Conservation (phyloP, 2,888 invertebrate genomes). For the Trimorus sp. region DNA sequence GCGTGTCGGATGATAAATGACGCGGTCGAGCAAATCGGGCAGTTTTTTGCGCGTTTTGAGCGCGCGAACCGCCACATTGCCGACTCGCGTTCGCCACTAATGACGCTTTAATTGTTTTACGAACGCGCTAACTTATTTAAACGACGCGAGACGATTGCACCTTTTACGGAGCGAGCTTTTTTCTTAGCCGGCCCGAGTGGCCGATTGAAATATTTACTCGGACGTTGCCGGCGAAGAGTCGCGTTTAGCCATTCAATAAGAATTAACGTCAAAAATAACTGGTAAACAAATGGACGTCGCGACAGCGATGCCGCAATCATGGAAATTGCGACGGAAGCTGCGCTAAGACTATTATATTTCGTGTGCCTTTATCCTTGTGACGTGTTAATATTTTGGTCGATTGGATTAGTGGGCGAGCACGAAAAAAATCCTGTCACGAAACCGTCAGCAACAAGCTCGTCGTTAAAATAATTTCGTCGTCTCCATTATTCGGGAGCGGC, state of each 20-base stretch:
- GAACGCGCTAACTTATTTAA: conserved; percentile 10
- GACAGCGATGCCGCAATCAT: conserved; percentile 20
- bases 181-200: background rate
- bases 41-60: conserved; percentile 6
- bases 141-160: background rate
- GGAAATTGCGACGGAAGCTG: background rate
- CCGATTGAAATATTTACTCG: conserved; percentile 12
- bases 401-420: no score
- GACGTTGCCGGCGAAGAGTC: background rate
- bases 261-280: no score
- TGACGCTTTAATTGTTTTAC: conserved; percentile 22
- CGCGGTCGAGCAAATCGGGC: background rate
- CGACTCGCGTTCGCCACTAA: conserved; percentile 11
- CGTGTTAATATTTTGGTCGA: no score
- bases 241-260: background rate
- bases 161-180: conserved; percentile 6
- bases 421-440: background rate
- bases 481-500: background rate
- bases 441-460: background rate
- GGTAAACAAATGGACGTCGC: background rate
- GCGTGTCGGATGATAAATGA: no score
- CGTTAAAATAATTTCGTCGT: background rate
- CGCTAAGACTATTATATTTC: conserved; percentile 13
- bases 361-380: no score
- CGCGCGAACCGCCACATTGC: background rate